Base-by-base conservation (phyloP, 2,888 invertebrate species). In the Tetropium fuscum region DNA sequence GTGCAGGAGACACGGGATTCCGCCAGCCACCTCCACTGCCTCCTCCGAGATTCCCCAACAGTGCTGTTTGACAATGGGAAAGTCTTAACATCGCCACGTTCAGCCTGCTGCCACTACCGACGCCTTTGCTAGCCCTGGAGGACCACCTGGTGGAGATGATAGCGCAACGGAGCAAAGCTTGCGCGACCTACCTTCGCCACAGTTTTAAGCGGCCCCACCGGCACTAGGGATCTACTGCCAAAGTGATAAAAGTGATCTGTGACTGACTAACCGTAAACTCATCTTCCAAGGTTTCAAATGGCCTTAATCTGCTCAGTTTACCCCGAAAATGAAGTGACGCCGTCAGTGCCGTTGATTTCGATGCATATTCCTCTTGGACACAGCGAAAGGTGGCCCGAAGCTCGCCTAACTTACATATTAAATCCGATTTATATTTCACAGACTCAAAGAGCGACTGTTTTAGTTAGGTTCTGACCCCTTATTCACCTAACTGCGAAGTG, bases 1-100 rank as follows among this genome's bases (percentile, higher is more conserved):
- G 86, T 82, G 87, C 87, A 80, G 91, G 89, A 82, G 87, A 87
- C 87, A 85, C 87, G 82, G 84, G 91, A 34, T 81, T 83, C 79
- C 85, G 91, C 81, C 90, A 91, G 81, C 92, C 92, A 82, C 93
- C 93, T 73, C 91, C 92, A 80, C 88, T 91, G 84, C 92, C 90
- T 72, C 92, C 91, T 72, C 90, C 90, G 80, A 87, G 90, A 79
- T 91, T 90, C 85, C 90, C 90, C 79, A 87, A 89, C 84, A 88
- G 89, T 83, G 87, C 86, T 84, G 91, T 92, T 87, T 92, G 91
- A 92, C 91, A 89, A 88, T 88, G 90, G 91, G 89, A 87, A 84
- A 84, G 82, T 82, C 84, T 85, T 81, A 84, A 84, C 82, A 83
- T 84, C 82, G 83, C 83, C 81, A 83, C 83, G 76, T 82, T 84